A percentile compares a stretch with the other conserved stretches of the same genome.
These are phyloP conservation scores for Polyergus mexicanus DNA, from an alignment of 1,140 invertebrate genomes.

Conservation along the genomic window DNA sequence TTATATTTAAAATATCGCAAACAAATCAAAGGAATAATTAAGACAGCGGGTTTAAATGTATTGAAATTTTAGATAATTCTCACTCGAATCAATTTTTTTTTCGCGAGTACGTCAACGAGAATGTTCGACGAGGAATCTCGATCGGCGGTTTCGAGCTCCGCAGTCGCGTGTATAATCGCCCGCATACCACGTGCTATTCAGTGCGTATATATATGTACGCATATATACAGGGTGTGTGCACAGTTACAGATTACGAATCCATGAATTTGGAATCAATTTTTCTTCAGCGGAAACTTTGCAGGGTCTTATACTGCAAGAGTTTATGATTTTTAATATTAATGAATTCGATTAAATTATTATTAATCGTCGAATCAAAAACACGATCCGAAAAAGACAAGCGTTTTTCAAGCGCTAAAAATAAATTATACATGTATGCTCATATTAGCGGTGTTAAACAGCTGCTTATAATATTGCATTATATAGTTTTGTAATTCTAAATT, in stretches of 20 bases:
- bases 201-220: slow-evolving; percentile 45
- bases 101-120: slow-evolving; percentile 20
- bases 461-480: too few relatives aligned
- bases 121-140: slow-evolving; percentile 43
- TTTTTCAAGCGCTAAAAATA: too few relatives aligned
- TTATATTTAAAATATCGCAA: not conserved
- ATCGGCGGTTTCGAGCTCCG: slow-evolving; percentile 43
- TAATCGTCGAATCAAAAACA: not conserved
- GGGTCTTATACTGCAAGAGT: too few relatives aligned
- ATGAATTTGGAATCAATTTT: not conserved
- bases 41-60: not conserved
- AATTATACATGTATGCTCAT: too few relatives aligned
- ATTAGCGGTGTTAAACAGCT: too few relatives aligned
- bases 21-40: not conserved
- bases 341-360: not conserved
- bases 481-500: too few relatives aligned
- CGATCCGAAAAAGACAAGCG: too few relatives aligned
- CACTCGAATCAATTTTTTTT: slow-evolving; percentile 16
- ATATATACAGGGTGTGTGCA: slow-evolving; percentile 18
- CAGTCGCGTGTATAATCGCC: slow-evolving; percentile 58
- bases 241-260: not conserved
- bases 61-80: not conserved
- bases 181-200: slow-evolving; percentile 62
- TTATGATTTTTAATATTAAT: not conserved
- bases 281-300: not conserved